Base-by-base conservation (phyloP, 2,888 invertebrate species). In the Zygogramma bicolorata region DNA sequence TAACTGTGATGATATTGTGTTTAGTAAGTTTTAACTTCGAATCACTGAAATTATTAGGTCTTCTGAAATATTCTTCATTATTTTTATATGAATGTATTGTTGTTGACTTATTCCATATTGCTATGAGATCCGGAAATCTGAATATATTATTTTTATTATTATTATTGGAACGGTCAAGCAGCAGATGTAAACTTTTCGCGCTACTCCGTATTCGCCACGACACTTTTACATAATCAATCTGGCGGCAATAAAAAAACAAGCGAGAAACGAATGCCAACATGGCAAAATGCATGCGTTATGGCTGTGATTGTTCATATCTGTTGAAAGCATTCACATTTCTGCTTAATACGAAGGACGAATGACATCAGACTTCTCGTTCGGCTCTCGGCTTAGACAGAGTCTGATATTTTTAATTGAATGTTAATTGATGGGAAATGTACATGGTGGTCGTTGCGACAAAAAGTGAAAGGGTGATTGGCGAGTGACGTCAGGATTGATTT, bases 251-350 rank as follows among this genome's bases (percentile, higher is more conserved):
- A 34, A 34, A 61, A 60, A 60, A 61, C 38, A 61, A n/a, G 27
- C 46, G n/a, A 63, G 15, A 29, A 63, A 63, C 46, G n/a, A 42
- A 46, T 42, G 46, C 29, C 7, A 46, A 63, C 63, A 63, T 46
- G 63, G 46, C 63, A 63, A 46, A 27, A 27, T 25, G 63, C 46
- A 29, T 63, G 46, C 27, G 46, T 49, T 63, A 63, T 46, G 31
- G 10, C 40, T 22, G 63, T 46, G 46, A 63, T 63, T 34, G 25
- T 63, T 20, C 25, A 29, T 65, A 65, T 70, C 70, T 70, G 70
- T 66, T 70, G 46, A 34, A 65, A 49, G 27, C 70, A 70, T 65
- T 70, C 65, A 70, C 70, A 70, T 70, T 70, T 70, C 49, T 59
- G 70, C 49, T 65, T 60, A 38, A 65, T 38, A 31, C 22, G 70